Evolutionary conservation across 2,113 vertebrate genomes (phyloP), one percentile per base, ranked within the genome.

Genomic region (Eurypyga helias): DNA sequence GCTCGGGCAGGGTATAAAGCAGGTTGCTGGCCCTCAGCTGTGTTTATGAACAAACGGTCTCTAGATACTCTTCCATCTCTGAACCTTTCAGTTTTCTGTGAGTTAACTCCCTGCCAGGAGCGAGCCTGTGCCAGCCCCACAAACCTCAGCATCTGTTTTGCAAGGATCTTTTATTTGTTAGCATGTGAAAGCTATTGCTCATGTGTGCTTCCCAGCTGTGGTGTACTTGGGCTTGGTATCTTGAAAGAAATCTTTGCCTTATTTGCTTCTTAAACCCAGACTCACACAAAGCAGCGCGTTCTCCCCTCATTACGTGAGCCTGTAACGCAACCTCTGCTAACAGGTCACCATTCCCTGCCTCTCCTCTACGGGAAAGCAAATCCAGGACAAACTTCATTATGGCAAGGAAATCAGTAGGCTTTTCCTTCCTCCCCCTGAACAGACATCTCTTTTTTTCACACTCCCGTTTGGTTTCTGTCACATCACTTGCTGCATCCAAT

Each of bases 121-220:
- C 28, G 26, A 96, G 94, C 92, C 96, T 7, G 92, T 98, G 98
- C 98, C 98, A 98, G 96, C 97, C 96, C 97, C 94, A 91, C 90
- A 96, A 94, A 85, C 85, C 87, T 97, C 96, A 97, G 97, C 98
- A 98, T 98, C 98, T 98, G 98, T 98, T 98, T 98, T 98, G 97
- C 97, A 95, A 98, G 97, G 97, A 89, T 93, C 73, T 96, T 98
- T 96, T 97, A 98, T 97, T 97, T 97, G 97, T 96, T 97, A 97
- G 96, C 98, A 98, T 97, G 97, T 96, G 97, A 97, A 98, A 98
- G 95, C 93, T 95, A 97, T 97, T 97, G 96, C 97, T 98, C 96
- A 94, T 94, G 82, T 87, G 94, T 96, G 95, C 96, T 97, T 97
- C 97, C 97, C 98, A 98, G 98, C 98, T 98, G 98, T 78, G 94